phyloP scores from a whole-genome alignment of 2,888 invertebrate species.

The Apeira syringaria region DNA sequence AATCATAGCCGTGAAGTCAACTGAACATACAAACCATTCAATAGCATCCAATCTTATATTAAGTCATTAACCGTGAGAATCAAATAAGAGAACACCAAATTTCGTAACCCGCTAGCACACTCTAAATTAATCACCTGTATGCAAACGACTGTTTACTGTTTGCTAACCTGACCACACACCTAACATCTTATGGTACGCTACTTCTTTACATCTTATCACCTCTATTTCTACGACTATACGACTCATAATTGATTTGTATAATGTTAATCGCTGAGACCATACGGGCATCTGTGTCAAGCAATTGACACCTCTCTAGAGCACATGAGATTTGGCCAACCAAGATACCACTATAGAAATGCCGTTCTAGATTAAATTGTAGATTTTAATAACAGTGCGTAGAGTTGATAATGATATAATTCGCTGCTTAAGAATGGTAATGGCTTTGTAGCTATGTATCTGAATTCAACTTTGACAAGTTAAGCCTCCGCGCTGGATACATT shows the following conservation, averaged over 20 bases:
- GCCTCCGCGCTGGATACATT: conserved; percentile 46
- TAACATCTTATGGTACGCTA: conserved; percentile 3
- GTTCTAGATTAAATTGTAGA: not conserved
- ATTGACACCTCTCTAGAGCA: conserved; percentile 54
- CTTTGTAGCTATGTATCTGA: conserved; percentile 38
- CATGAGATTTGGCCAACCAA: conserved; percentile 47
- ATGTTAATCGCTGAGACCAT: conserved; percentile 27
- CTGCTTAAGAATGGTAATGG: conserved; percentile 2
- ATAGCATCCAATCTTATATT: no score
- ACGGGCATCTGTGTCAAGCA: conserved; percentile 48
- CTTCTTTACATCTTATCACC: not conserved
- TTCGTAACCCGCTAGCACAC: conserved; percentile 32
- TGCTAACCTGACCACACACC: conserved; percentile 29
- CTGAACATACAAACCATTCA: no score
- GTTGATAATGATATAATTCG: conserved; percentile 15
- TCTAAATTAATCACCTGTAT: conserved; percentile 30
- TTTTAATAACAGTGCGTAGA: conserved; percentile 15
- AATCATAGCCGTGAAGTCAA: no score
- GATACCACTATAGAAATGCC: conserved; percentile 24
- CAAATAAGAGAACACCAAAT: conserved; percentile 22
- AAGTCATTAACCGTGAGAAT: conserved; percentile 28
- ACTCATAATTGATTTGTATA: conserved; percentile 24
- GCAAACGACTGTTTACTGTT: conserved; percentile 32
- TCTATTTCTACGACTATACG: conserved; percentile 24
- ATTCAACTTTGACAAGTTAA: conserved; percentile 54